Evolutionary conservation across 2,797 vertebrate genomes (phyloP).

Genomic region (Pygocentrus nattereri): DNA sequence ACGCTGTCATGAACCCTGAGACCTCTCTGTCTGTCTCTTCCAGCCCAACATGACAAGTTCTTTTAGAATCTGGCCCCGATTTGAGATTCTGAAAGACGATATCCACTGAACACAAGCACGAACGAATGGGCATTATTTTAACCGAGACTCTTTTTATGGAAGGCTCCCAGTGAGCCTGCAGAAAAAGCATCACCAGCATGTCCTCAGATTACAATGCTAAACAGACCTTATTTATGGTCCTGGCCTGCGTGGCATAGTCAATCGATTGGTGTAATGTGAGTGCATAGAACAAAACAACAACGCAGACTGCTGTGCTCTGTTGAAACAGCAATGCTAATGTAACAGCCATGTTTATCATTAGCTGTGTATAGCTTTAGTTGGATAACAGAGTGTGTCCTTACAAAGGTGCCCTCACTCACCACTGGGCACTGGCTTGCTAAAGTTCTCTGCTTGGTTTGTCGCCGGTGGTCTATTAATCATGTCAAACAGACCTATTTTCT

Average conservation of each 20-base stretch:
- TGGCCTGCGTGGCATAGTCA: constrained; percentile 61
- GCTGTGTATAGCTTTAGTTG: constrained; percentile 6
- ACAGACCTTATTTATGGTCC: constrained; percentile 68
- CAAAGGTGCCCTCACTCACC: constrained; percentile 36
- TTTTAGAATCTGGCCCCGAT: not conserved
- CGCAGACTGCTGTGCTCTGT: constrained; percentile 50
- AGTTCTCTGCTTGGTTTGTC: constrained; percentile 10
- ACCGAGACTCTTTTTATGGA: constrained; percentile 18
- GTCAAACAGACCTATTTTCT: constrained; percentile 17
- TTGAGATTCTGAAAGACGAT: constrained; percentile 4
- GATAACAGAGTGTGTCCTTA: constrained; percentile 24
- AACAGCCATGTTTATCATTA: constrained; percentile 3
- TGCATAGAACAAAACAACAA: constrained; percentile 66
- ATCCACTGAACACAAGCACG: not conserved
- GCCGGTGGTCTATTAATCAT: constrained; percentile 40
- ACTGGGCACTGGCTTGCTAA: not conserved
- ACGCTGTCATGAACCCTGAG: not conserved
- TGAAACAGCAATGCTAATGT: constrained; percentile 34
- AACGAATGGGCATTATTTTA: constrained; percentile 34
- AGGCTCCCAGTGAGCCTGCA: constrained; percentile 30
- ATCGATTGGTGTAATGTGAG: constrained; percentile 78
- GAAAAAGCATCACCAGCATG: constrained; percentile 37
- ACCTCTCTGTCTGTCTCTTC: not conserved
- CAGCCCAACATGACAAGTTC: not conserved
- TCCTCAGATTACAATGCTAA: constrained; percentile 58